phyloP scores from a whole-genome alignment of 2,113 vertebrate species.

The Empidonax traillii region DNA sequence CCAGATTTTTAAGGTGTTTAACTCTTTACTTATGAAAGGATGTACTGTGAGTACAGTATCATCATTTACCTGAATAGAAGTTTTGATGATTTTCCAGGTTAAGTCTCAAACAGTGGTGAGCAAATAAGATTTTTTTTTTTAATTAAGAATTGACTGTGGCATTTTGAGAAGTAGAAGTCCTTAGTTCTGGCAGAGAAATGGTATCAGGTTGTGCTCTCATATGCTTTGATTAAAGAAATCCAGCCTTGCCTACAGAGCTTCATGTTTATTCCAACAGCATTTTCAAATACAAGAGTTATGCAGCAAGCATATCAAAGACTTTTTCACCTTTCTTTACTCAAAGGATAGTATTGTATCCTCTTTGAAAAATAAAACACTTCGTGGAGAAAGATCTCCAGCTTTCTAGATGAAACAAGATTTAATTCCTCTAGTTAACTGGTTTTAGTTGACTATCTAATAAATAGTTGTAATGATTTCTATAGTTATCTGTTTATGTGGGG shows the following conservation, averaged over 20 bases:
- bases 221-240: background rate
- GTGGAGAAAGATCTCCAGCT: background rate
- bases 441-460: background rate
- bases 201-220: background rate
- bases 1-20: background rate
- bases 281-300: background rate
- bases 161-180: background rate
- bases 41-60: background rate
- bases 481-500: background rate
- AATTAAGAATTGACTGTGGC: background rate
- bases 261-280: background rate
- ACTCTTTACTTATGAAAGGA: background rate
- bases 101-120: background rate
- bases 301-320: background rate
- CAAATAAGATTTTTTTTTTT: background rate
- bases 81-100: background rate
- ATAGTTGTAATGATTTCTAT: background rate
- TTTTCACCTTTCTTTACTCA: background rate
- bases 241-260: background rate
- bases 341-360: accelerated
- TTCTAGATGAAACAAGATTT: background rate
- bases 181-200: background rate
- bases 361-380: background rate
- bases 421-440: background rate
- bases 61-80: background rate